Conservation (phyloP, 2,888 invertebrate species). For the Nomada goodeniana region DNA sequence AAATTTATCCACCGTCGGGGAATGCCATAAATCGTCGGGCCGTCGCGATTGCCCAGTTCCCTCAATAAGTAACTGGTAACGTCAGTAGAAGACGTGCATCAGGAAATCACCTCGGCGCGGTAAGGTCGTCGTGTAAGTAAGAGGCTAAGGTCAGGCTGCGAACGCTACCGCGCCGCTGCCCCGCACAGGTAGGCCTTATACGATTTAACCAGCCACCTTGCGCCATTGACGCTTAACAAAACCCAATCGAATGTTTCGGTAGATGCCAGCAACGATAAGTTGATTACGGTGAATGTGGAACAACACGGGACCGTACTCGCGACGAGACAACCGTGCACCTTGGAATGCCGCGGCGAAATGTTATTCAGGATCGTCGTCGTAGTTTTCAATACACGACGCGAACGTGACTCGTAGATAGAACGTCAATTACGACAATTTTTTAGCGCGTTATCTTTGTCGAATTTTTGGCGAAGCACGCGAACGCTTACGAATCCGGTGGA, state of each 20-base stretch:
- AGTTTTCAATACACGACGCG: no score
- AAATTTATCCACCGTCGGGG: slow-evolving; percentile 52
- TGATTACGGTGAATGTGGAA: slow-evolving; percentile 7
- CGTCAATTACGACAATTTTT: no score
- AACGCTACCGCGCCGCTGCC: slow-evolving; percentile 66
- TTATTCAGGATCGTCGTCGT: no score
- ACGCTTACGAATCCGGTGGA: no score
- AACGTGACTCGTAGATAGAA: no score
- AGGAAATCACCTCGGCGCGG: slow-evolving; percentile 71
- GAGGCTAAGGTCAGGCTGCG: slow-evolving; percentile 66
- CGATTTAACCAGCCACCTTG: slow-evolving; percentile 31
- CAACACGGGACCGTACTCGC: not conserved
- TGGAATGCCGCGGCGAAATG: not conserved
- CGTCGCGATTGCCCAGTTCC: slow-evolving; percentile 52
- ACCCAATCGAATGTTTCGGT: slow-evolving; percentile 2
- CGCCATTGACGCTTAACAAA: slow-evolving; percentile 21
- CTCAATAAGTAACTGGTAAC: slow-evolving; percentile 64
- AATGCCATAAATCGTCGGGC: slow-evolving; percentile 53
- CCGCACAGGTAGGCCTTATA: slow-evolving; percentile 61
- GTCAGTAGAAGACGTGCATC: slow-evolving; percentile 60
- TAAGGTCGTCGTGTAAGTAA: slow-evolving; percentile 69
- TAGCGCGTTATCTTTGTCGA: no score
- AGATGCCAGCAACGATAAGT: not conserved
- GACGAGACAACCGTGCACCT: not conserved
- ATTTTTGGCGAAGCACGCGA: no score